These are phyloP conservation scores for Gymnodraco acuticeps DNA, from an alignment of 2,797 vertebrate species.

Conservation along the genomic window DNA sequence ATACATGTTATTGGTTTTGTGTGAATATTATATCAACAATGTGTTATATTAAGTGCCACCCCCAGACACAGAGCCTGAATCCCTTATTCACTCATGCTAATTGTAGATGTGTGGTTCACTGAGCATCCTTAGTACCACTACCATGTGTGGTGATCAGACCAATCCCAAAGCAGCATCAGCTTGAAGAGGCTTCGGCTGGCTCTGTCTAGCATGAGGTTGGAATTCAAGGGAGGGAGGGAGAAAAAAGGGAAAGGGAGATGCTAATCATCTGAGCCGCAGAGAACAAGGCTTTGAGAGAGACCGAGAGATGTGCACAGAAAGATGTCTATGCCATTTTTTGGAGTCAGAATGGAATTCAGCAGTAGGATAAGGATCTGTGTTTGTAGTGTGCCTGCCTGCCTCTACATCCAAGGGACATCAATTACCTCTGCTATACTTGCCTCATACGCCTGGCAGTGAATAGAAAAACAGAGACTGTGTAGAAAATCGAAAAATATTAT, in stretches of 20 bases:
- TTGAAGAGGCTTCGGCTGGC: conserved; percentile 54
- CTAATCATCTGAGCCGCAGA: conserved; percentile 63
- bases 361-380: conserved; percentile 65
- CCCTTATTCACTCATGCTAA: conserved; percentile 45
- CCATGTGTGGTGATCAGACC: conserved; percentile 31
- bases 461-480: conserved; percentile 2
- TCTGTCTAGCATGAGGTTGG: conserved; percentile 49
- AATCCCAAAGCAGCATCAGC: conserved; percentile 41
- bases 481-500: conserved; percentile 16
- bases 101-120: conserved; percentile 43
- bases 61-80: conserved; percentile 22
- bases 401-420: conserved; percentile 53
- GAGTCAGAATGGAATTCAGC: conserved; percentile 46
- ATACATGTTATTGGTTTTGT: conserved; percentile 21
- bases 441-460: conserved; percentile 21
- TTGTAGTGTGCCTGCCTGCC: conserved; percentile 45
- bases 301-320: conserved; percentile 42
- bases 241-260: conserved; percentile 52
- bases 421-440: conserved; percentile 55
- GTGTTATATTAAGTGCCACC: conserved; percentile 34
- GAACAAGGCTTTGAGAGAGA: conserved; percentile 59
- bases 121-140: conserved; percentile 36
- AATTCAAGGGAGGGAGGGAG: conserved; percentile 43
- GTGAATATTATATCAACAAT: conserved; percentile 10
- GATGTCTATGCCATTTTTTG: conserved; percentile 54